Evolutionary conservation across 64 coral and sea anemone species (phyloP), one percentile per base, ranked within the genome.

Genomic region (Dendrophyllia cribrosa): DNA sequence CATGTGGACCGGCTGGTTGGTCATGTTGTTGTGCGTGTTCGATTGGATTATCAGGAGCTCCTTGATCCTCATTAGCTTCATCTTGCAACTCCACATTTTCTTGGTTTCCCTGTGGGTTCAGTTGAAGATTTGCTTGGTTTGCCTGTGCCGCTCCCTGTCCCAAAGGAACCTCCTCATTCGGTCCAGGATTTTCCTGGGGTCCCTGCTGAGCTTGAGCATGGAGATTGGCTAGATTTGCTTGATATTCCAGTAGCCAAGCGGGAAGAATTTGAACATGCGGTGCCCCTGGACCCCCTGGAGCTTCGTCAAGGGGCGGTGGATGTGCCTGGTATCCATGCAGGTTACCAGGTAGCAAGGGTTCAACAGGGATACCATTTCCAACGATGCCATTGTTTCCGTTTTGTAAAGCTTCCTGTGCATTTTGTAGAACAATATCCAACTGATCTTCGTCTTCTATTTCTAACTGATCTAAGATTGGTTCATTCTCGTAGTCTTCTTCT

Each of bases 401-500:
- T 73, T 73, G 70, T 46, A 12, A 9, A 15, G 14, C 47, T 2
- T 16, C 16, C 19, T 50, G 72, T 5, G 16, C 43, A 8, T 75
- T 45, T n/a, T 75, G 45, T 7, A 75, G 44, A 50, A 75, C 46
- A 14, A 51, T 51, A 20, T 75, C 72, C 17, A 75, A 19, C 17
- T 75, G 72, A 75, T 50, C 72, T 43, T 75, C 72, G 7, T 75
- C 72, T 50, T 75, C 72, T 49, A 75, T 75, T 50, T 75, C 72
- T 9, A 75, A 50, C 4, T 48, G 19, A 17, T 51, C 72, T 20
- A 50, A 13, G 13, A 75, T n/a, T 20, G 72, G 5, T 43, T 75
- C 72, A 16, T 16, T 50, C 17, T 75, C 72, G 6, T 17, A 20
- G 46, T n/a, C 72, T 19, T 50, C 43, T 6, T 13, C 43, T 15